A percentile compares a stretch with the other conserved stretches of the same genome.
These are phyloP conservation scores for Parotocinclus haroldoi DNA, from an alignment of 2,797 vertebrate genomes.

Conservation along the genomic window DNA sequence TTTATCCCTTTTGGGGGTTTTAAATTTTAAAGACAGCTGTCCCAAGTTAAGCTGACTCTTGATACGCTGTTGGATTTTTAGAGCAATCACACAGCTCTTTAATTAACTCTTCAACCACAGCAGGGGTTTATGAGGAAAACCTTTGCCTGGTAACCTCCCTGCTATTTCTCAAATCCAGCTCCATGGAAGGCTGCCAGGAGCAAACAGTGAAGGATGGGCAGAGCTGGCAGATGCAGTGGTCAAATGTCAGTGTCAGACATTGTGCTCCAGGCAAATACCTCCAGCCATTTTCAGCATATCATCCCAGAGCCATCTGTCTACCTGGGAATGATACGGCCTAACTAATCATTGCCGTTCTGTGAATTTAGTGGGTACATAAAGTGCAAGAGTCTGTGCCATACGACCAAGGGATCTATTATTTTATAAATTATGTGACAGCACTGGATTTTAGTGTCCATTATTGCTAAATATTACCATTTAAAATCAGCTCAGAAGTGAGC, in stretches of 20 bases:
- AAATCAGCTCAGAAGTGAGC: no score
- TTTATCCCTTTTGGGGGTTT: no score
- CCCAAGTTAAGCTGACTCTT: constrained; percentile 8
- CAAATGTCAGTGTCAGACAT: constrained; percentile 26
- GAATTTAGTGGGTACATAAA: background rate
- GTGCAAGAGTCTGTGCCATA: no score
- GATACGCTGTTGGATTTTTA: constrained; percentile 21
- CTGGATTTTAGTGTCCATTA: no score
- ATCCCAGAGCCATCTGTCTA: constrained; percentile 22
- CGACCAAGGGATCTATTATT: no score
- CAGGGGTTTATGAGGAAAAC: background rate
- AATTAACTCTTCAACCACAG: constrained; percentile 13
- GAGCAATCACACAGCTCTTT: constrained; percentile 37
- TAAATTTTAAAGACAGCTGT: background rate
- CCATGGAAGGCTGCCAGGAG: constrained; percentile 16
- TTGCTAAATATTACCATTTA: no score
- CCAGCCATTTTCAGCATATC: background rate
- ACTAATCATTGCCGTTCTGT: background rate
- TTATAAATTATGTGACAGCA: no score
- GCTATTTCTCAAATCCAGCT: constrained; percentile 4
- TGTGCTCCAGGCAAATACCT: constrained; percentile 10
- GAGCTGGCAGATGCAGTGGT: constrained; percentile 22
- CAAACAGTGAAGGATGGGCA: background rate
- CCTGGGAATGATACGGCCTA: background rate
- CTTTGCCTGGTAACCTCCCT: background rate